A percentile compares a stretch with the other conserved stretches of the same genome.
phyloP scores from a whole-genome alignment of 2,888 invertebrate species.

The Ichneumoninae sp. region DNA sequence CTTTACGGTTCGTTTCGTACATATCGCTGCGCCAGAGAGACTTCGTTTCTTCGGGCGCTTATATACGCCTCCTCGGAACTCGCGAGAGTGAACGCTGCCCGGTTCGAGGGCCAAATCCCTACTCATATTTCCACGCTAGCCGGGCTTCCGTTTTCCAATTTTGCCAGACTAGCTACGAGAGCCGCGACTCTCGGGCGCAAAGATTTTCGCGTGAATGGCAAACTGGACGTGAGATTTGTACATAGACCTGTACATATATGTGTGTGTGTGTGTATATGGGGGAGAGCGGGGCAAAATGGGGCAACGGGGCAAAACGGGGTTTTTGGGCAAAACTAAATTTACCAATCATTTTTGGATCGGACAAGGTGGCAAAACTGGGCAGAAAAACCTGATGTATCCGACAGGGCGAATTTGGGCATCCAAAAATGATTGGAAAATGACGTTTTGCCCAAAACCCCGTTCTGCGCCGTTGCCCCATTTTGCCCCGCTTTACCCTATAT shows the following conservation, averaged over 20 bases:
- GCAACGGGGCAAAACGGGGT: too few relatives aligned
- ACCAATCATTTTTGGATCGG: too few relatives aligned
- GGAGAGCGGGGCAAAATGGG: too few relatives aligned
- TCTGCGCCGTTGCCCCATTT: too few relatives aligned
- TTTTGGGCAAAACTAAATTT: too few relatives aligned
- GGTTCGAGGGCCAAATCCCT: slow-evolving; percentile 37
- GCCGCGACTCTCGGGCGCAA: background rate
- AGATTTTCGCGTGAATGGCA: slow-evolving; percentile 36
- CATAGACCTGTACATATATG: background rate
- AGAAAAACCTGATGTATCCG: too few relatives aligned
- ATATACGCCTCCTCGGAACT: slow-evolving; percentile 16
- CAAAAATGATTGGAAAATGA: too few relatives aligned
- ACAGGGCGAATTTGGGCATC: too few relatives aligned
- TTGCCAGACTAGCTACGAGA: slow-evolving; percentile 29
- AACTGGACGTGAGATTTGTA: slow-evolving; percentile 25
- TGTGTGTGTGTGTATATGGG: background rate
- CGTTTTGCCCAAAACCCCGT: too few relatives aligned
- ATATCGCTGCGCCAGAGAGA: slow-evolving; percentile 21
- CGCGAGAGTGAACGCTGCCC: slow-evolving; percentile 1
- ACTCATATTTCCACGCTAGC: slow-evolving; percentile 50
- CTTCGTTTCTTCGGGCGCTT: slow-evolving; percentile 34
- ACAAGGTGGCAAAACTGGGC: too few relatives aligned
- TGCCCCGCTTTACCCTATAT: background rate
- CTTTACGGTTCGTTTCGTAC: slow-evolving; percentile 13
- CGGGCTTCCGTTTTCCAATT: slow-evolving; percentile 62